phyloP scores from a whole-genome alignment of 1,140 invertebrate genomes.

The Coptotermes formosanus region DNA sequence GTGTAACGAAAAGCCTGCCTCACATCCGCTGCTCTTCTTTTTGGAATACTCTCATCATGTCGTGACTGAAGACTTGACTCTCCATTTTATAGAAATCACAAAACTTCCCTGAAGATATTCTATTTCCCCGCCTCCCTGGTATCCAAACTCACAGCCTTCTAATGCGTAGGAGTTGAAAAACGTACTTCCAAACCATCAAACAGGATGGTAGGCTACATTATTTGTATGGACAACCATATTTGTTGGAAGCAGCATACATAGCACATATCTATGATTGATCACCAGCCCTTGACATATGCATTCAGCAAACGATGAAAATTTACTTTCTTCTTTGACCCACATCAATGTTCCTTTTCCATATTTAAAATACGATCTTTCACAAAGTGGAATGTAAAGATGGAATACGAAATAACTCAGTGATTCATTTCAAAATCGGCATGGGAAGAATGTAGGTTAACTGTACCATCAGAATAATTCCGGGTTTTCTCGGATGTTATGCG shows the following conservation, averaged over 20 bases:
- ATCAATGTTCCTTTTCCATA: not conserved
- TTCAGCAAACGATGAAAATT: not conserved
- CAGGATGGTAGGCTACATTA: not conserved
- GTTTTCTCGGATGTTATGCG: too few relatives aligned
- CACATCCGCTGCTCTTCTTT: not conserved
- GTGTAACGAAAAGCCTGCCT: not conserved
- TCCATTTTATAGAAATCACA: not conserved
- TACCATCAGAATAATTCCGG: too few relatives aligned
- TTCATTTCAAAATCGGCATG: too few relatives aligned
- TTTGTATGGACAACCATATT: not conserved
- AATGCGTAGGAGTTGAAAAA: not conserved
- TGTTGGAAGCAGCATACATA: not conserved
- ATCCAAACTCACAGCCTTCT: not conserved
- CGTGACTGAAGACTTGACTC: not conserved
- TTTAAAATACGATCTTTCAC: not conserved
- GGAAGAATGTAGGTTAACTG: too few relatives aligned
- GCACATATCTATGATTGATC: not conserved
- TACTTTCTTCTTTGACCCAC: not conserved
- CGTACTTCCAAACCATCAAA: not conserved
- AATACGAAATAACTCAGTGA: too few relatives aligned
- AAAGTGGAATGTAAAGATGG: too few relatives aligned
- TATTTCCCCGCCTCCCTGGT: not conserved
- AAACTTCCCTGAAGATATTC: not conserved
- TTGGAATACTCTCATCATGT: not conserved
- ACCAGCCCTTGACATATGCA: not conserved